phyloP scores from a whole-genome alignment of 35 echinoderm and acorn worm genomes.

The Ophioderma brevispina region DNA sequence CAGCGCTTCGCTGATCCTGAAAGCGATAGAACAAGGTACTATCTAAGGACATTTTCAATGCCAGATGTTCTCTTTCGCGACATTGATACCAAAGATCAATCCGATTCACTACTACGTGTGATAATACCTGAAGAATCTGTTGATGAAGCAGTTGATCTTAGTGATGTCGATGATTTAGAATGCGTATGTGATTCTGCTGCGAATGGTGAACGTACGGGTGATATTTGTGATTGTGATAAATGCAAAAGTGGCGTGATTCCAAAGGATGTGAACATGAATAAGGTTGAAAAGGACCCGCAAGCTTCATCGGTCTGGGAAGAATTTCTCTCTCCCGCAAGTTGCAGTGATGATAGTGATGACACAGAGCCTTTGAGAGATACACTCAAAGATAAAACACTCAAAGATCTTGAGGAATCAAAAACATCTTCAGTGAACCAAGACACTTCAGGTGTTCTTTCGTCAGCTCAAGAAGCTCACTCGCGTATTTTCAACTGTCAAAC shows the following conservation, averaged over 20 bases:
- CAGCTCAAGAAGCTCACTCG: not conserved
- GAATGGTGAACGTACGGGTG: not conserved
- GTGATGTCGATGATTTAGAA: not conserved
- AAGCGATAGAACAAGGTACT: constrained; percentile 2
- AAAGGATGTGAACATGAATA: no score
- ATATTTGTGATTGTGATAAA: not conserved
- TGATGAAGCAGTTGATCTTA: not conserved
- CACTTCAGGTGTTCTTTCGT: not conserved
- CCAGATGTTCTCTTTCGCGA: constrained; percentile 23
- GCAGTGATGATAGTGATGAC: not conserved
- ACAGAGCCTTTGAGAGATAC: not conserved
- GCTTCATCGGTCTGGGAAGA: no score
- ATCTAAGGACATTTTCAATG: constrained; percentile 50
- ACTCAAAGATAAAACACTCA: not conserved
- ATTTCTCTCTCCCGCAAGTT: no score
- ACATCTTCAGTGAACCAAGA: not conserved
- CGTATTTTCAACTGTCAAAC: constrained; percentile 23
- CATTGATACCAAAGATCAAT: not conserved
- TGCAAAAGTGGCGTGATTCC: no score
- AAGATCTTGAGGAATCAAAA: not conserved
- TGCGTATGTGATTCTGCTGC: not conserved
- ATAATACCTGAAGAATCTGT: no score
- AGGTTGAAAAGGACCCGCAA: no score
- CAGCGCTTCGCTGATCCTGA: not conserved
- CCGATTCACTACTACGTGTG: not conserved